These are phyloP conservation scores for Narcine bancroftii DNA, from an alignment of 2,113 vertebrate genomes.

Conservation along the genomic window DNA sequence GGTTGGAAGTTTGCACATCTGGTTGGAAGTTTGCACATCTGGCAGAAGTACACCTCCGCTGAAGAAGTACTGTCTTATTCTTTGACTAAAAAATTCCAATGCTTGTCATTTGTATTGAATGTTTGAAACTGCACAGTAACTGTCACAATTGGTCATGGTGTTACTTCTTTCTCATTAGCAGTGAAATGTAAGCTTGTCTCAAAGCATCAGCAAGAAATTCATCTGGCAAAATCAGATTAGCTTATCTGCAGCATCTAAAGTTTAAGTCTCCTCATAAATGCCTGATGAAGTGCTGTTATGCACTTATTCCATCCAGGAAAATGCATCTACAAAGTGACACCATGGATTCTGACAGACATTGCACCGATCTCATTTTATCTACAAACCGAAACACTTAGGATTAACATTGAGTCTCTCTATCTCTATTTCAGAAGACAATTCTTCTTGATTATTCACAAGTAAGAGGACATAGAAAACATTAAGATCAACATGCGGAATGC, in stretches of 20 bases:
- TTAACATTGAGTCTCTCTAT: neutral
- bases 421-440: neutral
- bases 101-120: neutral
- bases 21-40: neutral
- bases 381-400: neutral
- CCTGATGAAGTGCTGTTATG: neutral
- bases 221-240: neutral
- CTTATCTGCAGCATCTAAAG: neutral
- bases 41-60: neutral
- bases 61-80: neutral
- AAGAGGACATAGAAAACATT: neutral
- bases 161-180: neutral
- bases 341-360: neutral
- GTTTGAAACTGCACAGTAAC: neutral
- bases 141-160: neutral
- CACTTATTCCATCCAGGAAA: neutral
- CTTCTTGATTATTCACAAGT: neutral
- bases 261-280: neutral
- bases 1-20: neutral
- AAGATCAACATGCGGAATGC: neutral
- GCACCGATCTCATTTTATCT: neutral
- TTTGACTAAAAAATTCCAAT: neutral
- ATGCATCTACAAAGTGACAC: neutral
- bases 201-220: neutral
- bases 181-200: neutral